Conservation (phyloP, 2,113 vertebrate species). For the Scytalopus superciliaris region DNA sequence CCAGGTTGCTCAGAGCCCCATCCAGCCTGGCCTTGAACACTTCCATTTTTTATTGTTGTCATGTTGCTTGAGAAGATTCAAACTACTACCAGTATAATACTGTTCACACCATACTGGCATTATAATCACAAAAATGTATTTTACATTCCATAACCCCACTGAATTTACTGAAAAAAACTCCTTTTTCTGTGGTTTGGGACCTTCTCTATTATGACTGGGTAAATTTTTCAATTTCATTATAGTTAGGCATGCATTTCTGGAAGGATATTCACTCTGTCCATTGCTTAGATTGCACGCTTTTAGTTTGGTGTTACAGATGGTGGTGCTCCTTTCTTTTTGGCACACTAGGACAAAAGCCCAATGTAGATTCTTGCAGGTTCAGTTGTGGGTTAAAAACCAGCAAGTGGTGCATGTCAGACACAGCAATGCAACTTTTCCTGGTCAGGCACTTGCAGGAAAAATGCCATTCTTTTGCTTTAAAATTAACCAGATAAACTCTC, state of each 20-base stretch:
- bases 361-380: background rate
- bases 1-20: background rate
- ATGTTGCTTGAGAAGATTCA: background rate
- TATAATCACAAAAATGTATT: background rate
- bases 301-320: background rate
- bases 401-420: background rate
- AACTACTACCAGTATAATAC: background rate
- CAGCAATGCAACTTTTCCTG: background rate
- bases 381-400: background rate
- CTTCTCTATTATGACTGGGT: background rate
- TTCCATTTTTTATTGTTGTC: background rate
- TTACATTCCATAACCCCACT: background rate
- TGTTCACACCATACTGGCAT: background rate
- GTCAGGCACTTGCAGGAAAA: slow-evolving; percentile 20
- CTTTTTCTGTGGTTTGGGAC: background rate
- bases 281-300: background rate
- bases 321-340: background rate
- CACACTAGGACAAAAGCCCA: background rate
- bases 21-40: background rate
- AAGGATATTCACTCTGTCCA: background rate
- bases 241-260: background rate
- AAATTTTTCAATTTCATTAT: background rate
- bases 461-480: slow-evolving; percentile 30
- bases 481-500: slow-evolving; percentile 32
- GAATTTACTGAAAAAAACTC: background rate